Conservation (phyloP, 2,113 vertebrate species). For the Muntiacus reevesi region DNA sequence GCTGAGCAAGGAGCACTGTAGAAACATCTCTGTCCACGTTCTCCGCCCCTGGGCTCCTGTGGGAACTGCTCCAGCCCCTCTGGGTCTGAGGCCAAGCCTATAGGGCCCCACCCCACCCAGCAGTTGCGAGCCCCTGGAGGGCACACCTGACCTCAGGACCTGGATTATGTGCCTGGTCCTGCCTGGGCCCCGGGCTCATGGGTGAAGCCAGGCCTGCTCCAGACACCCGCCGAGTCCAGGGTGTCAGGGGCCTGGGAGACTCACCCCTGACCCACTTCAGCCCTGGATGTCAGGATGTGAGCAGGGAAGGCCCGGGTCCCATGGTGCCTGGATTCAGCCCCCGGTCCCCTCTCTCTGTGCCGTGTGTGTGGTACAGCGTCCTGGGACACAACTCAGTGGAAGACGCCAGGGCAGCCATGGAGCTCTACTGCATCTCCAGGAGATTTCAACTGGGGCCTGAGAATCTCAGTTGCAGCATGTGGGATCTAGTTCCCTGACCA, state of each 20-base stretch:
- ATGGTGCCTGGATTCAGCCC: background rate
- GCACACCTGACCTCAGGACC: background rate
- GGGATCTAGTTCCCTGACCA: background rate
- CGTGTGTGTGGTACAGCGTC: background rate
- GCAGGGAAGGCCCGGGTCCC: rapidly evolving
- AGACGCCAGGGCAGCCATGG: conserved; percentile 56
- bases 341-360: background rate
- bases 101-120: rapidly evolving
- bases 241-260: background rate
- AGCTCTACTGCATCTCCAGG: conserved; percentile 45
- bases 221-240: background rate
- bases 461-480: background rate
- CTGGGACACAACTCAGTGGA: conserved; percentile 62
- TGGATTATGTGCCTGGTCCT: background rate
- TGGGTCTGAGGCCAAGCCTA: background rate
- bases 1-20: background rate
- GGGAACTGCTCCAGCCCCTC: background rate
- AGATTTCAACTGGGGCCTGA: background rate
- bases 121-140: background rate
- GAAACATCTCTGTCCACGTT: background rate
- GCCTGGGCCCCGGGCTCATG: background rate
- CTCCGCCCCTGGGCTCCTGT: rapidly evolving
- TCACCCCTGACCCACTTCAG: background rate
- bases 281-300: background rate
- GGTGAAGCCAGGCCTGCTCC: background rate